Conservation (phyloP, 2,113 vertebrate genomes). For the Oncorhynchus nerka region DNA sequence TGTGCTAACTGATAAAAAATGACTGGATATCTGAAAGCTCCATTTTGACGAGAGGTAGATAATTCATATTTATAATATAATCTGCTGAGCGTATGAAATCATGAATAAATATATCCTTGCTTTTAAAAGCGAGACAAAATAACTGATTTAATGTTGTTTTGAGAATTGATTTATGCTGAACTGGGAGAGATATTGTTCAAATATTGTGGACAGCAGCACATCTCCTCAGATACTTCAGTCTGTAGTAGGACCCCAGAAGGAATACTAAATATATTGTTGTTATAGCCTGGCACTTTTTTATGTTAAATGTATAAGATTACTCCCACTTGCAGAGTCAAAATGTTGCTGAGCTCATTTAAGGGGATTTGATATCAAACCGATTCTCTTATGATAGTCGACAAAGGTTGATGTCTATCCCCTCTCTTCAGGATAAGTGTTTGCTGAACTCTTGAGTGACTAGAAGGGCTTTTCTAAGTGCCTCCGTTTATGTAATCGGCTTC, state of each 20-base stretch:
- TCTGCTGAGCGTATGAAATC: constrained; percentile 48
- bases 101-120: constrained; percentile 41
- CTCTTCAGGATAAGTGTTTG: constrained; percentile 8
- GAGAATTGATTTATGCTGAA: neutral
- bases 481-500: constrained; percentile 33
- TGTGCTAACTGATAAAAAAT: constrained; percentile 54
- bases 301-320: neutral
- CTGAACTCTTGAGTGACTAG: constrained; percentile 31
- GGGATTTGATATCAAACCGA: constrained; percentile 21
- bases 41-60: constrained; percentile 48
- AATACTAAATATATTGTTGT: neutral
- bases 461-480: constrained; percentile 36
- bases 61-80: constrained; percentile 66
- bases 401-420: constrained; percentile 28
- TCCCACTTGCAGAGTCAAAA: neutral
- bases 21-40: constrained; percentile 44
- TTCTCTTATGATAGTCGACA: constrained; percentile 23
- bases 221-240: neutral
- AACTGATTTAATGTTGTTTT: neutral
- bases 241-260: neutral
- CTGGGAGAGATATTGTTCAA: neutral
- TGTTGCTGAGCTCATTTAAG: neutral
- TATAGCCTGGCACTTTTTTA: neutral
- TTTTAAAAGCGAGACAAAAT: neutral
- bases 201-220: neutral